These are phyloP conservation scores for Tupiocoris notatus DNA, from an alignment of 2,888 invertebrate species.

Conservation along the genomic window DNA sequence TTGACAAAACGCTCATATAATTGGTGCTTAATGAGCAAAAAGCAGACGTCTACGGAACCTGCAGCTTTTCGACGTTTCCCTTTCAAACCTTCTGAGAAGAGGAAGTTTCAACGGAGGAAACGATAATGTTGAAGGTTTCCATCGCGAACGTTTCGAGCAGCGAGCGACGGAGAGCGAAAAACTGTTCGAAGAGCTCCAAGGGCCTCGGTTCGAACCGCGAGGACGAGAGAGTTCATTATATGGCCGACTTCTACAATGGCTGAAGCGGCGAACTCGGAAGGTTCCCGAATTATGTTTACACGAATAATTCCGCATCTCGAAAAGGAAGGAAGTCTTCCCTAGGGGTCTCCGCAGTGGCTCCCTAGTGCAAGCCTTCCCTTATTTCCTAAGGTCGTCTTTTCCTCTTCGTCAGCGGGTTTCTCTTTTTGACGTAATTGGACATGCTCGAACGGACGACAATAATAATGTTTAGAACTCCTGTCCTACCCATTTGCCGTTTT, in stretches of 20 bases:
- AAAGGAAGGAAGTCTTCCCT: slow-evolving; percentile 37
- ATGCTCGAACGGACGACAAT: slow-evolving; percentile 49
- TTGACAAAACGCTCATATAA: no score
- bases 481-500: slow-evolving; percentile 42
- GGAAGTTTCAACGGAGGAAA: slow-evolving; percentile 6
- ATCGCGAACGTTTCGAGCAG: slow-evolving; percentile 12
- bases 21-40: no score
- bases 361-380: neutral
- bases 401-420: neutral
- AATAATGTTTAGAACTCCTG: slow-evolving; percentile 48
- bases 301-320: slow-evolving; percentile 48
- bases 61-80: neutral
- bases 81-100: slow-evolving; percentile 11
- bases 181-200: neutral
- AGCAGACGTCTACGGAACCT: no score
- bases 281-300: slow-evolving; percentile 48
- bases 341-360: slow-evolving; percentile 7
- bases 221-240: slow-evolving; percentile 35
- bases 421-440: slow-evolving; percentile 48
- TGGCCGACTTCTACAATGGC: slow-evolving; percentile 24
- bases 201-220: neutral
- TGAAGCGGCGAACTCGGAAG: slow-evolving; percentile 28
- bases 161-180: neutral
- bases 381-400: neutral
- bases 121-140: neutral